Percentiles rank a stretch among this genome's conserved stretches.
phyloP scores from a whole-genome alignment of 1,140 invertebrate genomes.

The Potamilus streckersoni region DNA sequence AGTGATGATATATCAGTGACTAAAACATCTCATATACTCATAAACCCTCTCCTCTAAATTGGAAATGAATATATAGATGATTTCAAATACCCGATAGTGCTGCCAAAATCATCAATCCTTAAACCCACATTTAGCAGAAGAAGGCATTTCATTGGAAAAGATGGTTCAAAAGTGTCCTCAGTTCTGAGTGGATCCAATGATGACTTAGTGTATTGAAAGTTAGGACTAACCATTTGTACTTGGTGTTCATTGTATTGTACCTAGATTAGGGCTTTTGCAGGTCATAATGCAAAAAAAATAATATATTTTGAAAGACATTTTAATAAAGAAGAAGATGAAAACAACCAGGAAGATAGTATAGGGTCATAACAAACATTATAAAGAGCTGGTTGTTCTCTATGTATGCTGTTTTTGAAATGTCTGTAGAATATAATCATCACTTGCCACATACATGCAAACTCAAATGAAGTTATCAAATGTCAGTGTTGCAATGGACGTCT shows the following conservation, averaged over 20 bases:
- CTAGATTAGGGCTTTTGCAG: neutral
- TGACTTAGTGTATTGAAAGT: neutral
- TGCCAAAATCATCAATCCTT: neutral
- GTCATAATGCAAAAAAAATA: conserved; percentile 7
- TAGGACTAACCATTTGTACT: conserved; percentile 5
- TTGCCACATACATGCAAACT: conserved; percentile 3
- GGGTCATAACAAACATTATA: neutral
- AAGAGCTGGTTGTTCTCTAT: neutral
- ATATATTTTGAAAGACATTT: conserved; percentile 2
- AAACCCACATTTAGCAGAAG: neutral
- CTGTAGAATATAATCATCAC: conserved; percentile 4
- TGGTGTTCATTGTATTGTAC: neutral
- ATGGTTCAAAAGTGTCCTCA: neutral
- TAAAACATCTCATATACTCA: neutral
- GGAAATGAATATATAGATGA: conserved; percentile 1
- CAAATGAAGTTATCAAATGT: neutral
- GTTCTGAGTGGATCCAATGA: conserved; percentile 2
- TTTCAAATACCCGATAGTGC: neutral
- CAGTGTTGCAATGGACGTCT: conserved; percentile 6
- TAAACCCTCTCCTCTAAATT: neutral
- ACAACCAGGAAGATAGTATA: neutral
- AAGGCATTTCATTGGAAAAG: neutral
- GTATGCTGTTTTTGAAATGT: conserved; percentile 7
- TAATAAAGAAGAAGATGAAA: conserved; percentile 5
- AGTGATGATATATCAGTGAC: conserved; percentile 11